These are phyloP conservation scores for Poeciliopsis turneri DNA, from an alignment of 2,797 vertebrate genomes.

Conservation along the genomic window DNA sequence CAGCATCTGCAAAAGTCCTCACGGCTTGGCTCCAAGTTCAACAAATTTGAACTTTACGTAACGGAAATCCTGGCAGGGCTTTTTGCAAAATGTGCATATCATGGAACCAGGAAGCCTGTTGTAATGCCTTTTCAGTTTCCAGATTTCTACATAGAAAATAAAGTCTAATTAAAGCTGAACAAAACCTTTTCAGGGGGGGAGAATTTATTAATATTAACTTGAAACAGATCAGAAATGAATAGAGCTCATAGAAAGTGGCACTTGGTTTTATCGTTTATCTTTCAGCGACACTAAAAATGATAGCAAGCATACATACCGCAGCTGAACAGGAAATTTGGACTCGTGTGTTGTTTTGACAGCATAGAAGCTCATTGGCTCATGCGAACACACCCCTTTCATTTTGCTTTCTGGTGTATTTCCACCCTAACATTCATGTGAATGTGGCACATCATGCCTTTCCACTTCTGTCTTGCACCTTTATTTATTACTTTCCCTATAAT, in stretches of 20 bases:
- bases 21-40: constrained; percentile 4
- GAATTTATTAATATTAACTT: not conserved
- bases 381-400: constrained; percentile 27
- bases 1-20: not conserved
- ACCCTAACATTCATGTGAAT: constrained; percentile 13
- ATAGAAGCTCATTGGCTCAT: constrained; percentile 12
- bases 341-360: not conserved
- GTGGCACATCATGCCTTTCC: constrained; percentile 1
- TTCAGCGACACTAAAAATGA: constrained; percentile 9
- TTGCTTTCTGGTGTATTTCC: constrained; percentile 14
- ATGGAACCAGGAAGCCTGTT: not conserved
- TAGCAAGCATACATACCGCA: constrained; percentile 2
- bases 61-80: constrained; percentile 3
- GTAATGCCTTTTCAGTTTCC: not conserved
- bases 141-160: constrained; percentile 3
- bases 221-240: not conserved
- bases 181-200: not conserved
- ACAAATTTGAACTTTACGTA: constrained; percentile 8
- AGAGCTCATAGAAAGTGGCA: not conserved
- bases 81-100: not conserved
- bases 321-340: constrained; percentile 24
- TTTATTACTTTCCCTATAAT: constrained; percentile 7
- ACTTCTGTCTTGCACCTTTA: not conserved
- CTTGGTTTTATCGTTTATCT: not conserved
- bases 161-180: not conserved